Evolutionary conservation across 2,113 vertebrate species (phyloP).

Genomic region (Prunella fulvescens): DNA sequence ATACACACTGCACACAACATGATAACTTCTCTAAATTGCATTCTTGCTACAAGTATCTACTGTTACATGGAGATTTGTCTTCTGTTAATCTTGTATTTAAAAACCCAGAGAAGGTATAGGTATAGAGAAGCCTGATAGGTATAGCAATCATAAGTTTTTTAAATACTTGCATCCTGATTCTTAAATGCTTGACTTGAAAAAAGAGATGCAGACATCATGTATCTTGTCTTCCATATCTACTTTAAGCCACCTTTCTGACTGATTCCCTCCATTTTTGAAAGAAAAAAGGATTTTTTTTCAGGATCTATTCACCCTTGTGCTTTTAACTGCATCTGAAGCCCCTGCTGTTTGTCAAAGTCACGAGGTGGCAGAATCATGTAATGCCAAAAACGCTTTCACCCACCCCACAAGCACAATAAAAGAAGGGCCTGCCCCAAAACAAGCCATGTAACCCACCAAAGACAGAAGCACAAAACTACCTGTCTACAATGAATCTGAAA

Average conservation of each 20-base stretch:
- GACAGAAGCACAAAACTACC: neutral
- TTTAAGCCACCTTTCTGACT: neutral
- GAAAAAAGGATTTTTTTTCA: neutral
- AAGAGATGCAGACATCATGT: neutral
- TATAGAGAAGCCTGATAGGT: neutral
- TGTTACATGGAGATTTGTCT: neutral
- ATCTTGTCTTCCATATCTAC: neutral
- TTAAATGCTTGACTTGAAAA: neutral
- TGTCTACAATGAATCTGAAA: neutral
- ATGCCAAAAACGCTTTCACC: neutral
- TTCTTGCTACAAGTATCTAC: neutral
- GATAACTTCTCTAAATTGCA: neutral
- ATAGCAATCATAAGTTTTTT: neutral
- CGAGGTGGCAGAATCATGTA: slow-evolving; percentile 8
- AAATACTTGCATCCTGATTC: neutral
- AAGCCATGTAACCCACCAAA: neutral
- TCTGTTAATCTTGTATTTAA: neutral
- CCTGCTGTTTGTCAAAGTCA: neutral
- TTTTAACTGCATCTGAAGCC: neutral
- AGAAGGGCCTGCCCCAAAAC: neutral
- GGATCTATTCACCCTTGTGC: neutral
- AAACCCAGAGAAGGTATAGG: neutral
- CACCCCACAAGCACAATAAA: neutral
- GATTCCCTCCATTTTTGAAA: neutral
- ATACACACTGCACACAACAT: neutral